Percentiles rank a stretch among this genome's conserved stretches.
Evolutionary conservation across 2,797 vertebrate genomes (phyloP).

Genomic region (Nasua narica): DNA sequence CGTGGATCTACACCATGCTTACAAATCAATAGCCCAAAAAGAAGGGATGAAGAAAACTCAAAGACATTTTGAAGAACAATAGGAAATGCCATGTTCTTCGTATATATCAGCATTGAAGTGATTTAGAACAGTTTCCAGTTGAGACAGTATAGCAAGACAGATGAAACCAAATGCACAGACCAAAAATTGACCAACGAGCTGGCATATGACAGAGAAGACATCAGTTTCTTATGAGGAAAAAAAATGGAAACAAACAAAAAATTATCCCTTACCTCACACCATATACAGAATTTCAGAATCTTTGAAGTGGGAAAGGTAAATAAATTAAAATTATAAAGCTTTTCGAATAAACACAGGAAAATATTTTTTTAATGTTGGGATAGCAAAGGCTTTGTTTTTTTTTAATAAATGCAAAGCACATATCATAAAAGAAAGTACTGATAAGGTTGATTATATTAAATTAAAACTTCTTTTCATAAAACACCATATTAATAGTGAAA

Average conservation of each 20-base stretch:
- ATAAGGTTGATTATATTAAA: background rate
- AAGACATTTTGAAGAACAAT: background rate
- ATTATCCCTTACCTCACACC: background rate
- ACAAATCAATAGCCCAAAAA: background rate
- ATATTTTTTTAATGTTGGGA: background rate
- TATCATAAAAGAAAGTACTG: background rate
- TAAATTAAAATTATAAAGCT: background rate
- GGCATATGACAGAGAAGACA: background rate
- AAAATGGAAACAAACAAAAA: background rate
- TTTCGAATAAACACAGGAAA: background rate
- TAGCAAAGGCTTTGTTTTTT: background rate
- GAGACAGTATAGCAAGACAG: background rate
- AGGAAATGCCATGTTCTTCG: background rate
- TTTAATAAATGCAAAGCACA: background rate
- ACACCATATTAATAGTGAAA: background rate
- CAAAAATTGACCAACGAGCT: background rate
- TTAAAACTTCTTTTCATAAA: constrained; percentile 28
- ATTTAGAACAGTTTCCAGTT: background rate
- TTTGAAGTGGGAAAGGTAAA: background rate
- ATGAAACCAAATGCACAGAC: background rate
- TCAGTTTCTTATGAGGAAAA: background rate
- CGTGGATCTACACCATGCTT: background rate
- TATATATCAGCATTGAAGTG: background rate
- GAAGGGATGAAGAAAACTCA: background rate
- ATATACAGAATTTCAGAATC: background rate